Conservation (phyloP, 2,888 invertebrate genomes). For the Leucania comma region DNA sequence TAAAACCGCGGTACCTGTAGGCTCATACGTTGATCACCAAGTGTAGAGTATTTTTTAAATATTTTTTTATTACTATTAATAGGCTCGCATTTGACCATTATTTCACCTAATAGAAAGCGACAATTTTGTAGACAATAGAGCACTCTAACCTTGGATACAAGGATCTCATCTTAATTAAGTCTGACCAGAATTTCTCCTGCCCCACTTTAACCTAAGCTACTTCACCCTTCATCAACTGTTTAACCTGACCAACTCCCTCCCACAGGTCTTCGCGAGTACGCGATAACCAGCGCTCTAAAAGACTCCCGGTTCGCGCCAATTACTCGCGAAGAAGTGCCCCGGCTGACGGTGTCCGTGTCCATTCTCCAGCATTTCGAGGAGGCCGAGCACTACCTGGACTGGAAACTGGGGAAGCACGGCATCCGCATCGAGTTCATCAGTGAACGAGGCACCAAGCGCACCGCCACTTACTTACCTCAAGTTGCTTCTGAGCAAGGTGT, state of each 20-base stretch:
- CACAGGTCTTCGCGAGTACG: constrained; percentile 97
- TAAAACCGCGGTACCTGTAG: too few relatives aligned
- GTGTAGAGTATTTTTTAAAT: too few relatives aligned
- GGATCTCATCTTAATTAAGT: too few relatives aligned
- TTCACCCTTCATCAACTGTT: too few relatives aligned
- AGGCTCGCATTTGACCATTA: too few relatives aligned
- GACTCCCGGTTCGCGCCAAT: constrained; percentile 99
- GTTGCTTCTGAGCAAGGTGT: constrained; percentile 99
- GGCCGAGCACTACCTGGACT: constrained; percentile 98
- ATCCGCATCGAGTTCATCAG: constrained; percentile 99
- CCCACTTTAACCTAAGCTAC: too few relatives aligned
- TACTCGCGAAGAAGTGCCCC: constrained; percentile 97
- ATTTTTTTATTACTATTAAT: too few relatives aligned
- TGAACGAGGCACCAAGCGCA: constrained; percentile 97
- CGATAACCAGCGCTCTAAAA: constrained; percentile 99
- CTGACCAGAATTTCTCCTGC: too few relatives aligned
- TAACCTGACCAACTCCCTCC: neutral
- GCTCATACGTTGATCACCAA: too few relatives aligned
- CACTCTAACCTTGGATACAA: too few relatives aligned
- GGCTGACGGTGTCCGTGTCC: constrained; percentile 98
- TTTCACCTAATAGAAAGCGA: too few relatives aligned
- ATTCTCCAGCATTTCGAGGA: constrained; percentile 99
- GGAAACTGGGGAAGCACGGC: constrained; percentile 99
- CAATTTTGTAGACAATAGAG: too few relatives aligned
- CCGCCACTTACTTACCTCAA: constrained; percentile 99